phyloP scores from a whole-genome alignment of 2,113 vertebrate species.

The Ranitomeya imitator region DNA sequence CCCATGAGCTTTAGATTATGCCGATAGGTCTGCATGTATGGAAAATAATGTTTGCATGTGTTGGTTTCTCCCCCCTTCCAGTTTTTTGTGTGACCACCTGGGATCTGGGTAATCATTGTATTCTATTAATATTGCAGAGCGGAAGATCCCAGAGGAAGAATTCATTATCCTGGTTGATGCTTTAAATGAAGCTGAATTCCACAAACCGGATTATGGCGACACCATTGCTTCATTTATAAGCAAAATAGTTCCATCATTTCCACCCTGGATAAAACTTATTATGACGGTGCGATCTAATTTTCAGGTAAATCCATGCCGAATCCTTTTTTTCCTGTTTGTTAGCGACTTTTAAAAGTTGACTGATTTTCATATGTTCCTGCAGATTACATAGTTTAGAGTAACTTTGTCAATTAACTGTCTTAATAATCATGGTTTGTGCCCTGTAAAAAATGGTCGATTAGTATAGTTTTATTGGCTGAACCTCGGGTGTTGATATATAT shows the following conservation, averaged over 20 bases:
- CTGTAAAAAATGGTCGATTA: too few species aligned
- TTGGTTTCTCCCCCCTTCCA: too few species aligned
- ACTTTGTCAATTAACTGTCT: too few species aligned
- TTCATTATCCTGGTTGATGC: conserved; percentile 94
- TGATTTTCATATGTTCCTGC: neutral
- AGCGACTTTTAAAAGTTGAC: neutral
- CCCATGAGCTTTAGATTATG: too few species aligned
- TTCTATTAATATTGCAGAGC: conserved; percentile 73
- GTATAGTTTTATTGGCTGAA: neutral
- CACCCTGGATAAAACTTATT: conserved; percentile 92
- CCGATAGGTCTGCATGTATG: neutral
- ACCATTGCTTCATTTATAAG: conserved; percentile 93
- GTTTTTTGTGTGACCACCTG: neutral
- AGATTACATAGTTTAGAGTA: neutral
- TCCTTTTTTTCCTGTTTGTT: neutral
- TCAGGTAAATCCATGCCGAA: conserved; percentile 76
- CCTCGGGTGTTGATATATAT: too few species aligned
- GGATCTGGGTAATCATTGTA: neutral
- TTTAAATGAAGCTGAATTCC: conserved; percentile 97
- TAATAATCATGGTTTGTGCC: too few species aligned
- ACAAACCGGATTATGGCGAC: conserved; percentile 98
- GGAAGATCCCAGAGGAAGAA: conserved; percentile 92
- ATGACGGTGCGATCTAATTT: conserved; percentile 90
- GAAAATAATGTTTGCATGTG: neutral
- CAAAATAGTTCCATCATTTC: conserved; percentile 89